Evolutionary conservation across 1,140 invertebrate species (phyloP).

Genomic region (Kradibia gibbosae): DNA sequence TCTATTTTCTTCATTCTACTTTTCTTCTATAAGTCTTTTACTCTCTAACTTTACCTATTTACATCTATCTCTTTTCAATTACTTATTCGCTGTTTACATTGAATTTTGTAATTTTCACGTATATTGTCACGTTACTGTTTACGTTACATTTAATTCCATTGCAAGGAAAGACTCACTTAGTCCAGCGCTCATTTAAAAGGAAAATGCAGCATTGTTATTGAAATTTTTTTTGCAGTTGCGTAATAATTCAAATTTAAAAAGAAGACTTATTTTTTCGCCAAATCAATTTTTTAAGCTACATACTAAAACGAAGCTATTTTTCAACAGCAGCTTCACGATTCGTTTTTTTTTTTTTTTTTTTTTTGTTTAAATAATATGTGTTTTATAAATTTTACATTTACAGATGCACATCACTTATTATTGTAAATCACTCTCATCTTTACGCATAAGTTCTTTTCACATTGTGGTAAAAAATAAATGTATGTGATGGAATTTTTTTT

Average conservation of each 20-base stretch:
- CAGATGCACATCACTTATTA: background rate
- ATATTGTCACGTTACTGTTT: background rate
- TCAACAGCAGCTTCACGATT: background rate
- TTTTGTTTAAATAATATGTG: background rate
- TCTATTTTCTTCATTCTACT: conserved; percentile 33
- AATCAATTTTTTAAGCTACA: background rate
- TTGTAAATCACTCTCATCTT: background rate
- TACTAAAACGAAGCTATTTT: background rate
- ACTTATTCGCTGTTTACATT: background rate
- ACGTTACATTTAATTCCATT: background rate
- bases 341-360: background rate
- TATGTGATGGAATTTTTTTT: background rate
- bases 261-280: background rate
- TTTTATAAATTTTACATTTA: conserved; percentile 1
- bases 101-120: background rate
- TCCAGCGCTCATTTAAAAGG: background rate
- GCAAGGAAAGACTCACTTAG: background rate
- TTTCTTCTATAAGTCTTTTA: too few relatives aligned
- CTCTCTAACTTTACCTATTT: conserved; percentile 28
- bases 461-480: background rate
- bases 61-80: background rate
- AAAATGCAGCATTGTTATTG: background rate
- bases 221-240: background rate
- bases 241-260: background rate
- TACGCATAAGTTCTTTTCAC: background rate